These are phyloP conservation scores for Echiichthys vipera DNA, from an alignment of 2,797 vertebrate species.

Conservation along the genomic window DNA sequence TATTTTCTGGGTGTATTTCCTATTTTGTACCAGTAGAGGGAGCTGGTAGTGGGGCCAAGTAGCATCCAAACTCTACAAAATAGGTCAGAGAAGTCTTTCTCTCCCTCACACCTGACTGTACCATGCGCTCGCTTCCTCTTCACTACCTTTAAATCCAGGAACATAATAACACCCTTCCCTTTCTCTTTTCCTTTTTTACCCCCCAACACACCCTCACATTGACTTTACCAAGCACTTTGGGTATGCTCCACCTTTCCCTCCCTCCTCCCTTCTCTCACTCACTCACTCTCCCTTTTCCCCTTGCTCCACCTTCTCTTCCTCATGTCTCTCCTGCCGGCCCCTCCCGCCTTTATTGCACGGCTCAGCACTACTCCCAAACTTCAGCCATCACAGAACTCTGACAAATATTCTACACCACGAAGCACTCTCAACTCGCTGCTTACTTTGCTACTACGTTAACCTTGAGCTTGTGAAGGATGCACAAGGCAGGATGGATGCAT, in stretches of 20 bases:
- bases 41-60: slow-evolving; percentile 57
- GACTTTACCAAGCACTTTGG: slow-evolving; percentile 38
- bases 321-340: slow-evolving; percentile 41
- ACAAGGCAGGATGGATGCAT: slow-evolving; percentile 55
- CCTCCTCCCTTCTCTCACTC: neutral
- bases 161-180: slow-evolving; percentile 39
- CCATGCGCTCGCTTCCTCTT: slow-evolving; percentile 27
- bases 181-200: slow-evolving; percentile 12
- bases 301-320: slow-evolving; percentile 40
- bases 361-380: slow-evolving; percentile 80
- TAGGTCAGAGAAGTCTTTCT: slow-evolving; percentile 76
- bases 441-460: slow-evolving; percentile 74
- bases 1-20: slow-evolving; percentile 31
- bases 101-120: slow-evolving; percentile 61
- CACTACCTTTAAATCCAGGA: slow-evolving; percentile 35
- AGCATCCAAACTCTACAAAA: slow-evolving; percentile 67
- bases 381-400: slow-evolving; percentile 76
- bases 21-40: slow-evolving; percentile 77
- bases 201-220: slow-evolving; percentile 1
- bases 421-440: slow-evolving; percentile 70
- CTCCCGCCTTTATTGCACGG: slow-evolving; percentile 66
- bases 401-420: slow-evolving; percentile 76
- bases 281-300: slow-evolving; percentile 12
- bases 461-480: slow-evolving; percentile 78
- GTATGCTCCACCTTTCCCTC: neutral